Percentiles rank a stretch among this genome's conserved stretches.
phyloP scores from a whole-genome alignment of 2,888 invertebrate genomes.

The Netelia fuscicornis region DNA sequence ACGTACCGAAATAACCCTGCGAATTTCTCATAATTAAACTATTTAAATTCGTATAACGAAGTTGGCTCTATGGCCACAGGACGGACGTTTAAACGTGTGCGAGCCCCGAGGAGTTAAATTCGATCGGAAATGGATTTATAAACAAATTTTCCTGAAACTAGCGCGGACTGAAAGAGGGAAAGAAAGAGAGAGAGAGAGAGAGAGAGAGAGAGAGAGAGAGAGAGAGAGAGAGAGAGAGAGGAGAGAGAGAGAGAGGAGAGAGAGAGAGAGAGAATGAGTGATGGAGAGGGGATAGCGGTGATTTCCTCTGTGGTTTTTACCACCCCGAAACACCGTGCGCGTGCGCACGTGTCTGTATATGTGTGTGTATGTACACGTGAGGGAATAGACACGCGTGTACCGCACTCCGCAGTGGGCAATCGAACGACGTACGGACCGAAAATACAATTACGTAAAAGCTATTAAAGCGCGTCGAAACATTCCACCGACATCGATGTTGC shows the following conservation, averaged over 20 bases:
- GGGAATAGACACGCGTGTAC: not conserved
- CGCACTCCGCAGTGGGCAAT: not conserved
- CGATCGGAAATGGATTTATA: slow-evolving; percentile 69
- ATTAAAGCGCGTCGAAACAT: slow-evolving; percentile 26
- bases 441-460: slow-evolving; percentile 17
- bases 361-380: not conserved
- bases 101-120: slow-evolving; percentile 66
- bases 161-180: not conserved
- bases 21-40: slow-evolving; percentile 70
- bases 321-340: not conserved
- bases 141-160: slow-evolving; percentile 68
- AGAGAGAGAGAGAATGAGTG: no score
- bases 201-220: no score
- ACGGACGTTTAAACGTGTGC: slow-evolving; percentile 62
- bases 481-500: slow-evolving; percentile 24
- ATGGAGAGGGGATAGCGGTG: slow-evolving; percentile 6
- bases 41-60: slow-evolving; percentile 68
- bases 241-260: no score
- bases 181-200: no score
- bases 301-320: slow-evolving; percentile 21
- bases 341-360: not conserved
- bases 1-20: slow-evolving; percentile 4
- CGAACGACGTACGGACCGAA: slow-evolving; percentile 1
- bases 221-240: no score
- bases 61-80: slow-evolving; percentile 65